Conservation (phyloP, 2,888 invertebrate species). For the Allophyes oxyacanthae region DNA sequence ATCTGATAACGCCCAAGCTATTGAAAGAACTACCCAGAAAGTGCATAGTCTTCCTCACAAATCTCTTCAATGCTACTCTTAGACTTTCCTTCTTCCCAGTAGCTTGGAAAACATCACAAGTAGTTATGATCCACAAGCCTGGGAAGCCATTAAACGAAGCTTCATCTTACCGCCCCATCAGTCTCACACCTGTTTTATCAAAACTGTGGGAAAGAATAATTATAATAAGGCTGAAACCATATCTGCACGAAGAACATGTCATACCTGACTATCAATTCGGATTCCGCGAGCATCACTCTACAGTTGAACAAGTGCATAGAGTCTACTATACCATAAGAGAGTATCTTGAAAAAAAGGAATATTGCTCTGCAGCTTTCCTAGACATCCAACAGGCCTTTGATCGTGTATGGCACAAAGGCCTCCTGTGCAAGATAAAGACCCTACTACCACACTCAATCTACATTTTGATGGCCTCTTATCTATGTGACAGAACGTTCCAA, state of each 20-base stretch:
- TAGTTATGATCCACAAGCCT: background rate
- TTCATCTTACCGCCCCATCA: background rate
- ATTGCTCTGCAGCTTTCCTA: no score
- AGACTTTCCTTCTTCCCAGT: no score
- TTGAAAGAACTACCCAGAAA: no score
- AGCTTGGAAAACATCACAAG: no score
- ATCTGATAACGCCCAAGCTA: no score
- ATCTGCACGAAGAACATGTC: background rate
- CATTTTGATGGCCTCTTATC: background rate
- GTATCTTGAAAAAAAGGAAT: background rate
- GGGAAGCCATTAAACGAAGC: background rate
- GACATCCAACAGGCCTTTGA: background rate
- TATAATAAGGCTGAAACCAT: no score
- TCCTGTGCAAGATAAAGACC: background rate
- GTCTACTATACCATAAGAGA: background rate
- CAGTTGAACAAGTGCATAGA: background rate
- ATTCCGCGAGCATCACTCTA: background rate
- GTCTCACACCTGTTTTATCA: background rate
- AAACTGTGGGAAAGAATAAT: background rate
- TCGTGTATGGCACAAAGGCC: background rate
- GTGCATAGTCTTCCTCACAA: no score
- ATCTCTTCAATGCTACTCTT: no score
- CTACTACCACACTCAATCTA: background rate
- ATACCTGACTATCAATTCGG: background rate
- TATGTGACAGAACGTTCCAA: background rate